Evolutionary conservation across 2,797 vertebrate genomes (phyloP).

Genomic region (Poecilia wingei): DNA sequence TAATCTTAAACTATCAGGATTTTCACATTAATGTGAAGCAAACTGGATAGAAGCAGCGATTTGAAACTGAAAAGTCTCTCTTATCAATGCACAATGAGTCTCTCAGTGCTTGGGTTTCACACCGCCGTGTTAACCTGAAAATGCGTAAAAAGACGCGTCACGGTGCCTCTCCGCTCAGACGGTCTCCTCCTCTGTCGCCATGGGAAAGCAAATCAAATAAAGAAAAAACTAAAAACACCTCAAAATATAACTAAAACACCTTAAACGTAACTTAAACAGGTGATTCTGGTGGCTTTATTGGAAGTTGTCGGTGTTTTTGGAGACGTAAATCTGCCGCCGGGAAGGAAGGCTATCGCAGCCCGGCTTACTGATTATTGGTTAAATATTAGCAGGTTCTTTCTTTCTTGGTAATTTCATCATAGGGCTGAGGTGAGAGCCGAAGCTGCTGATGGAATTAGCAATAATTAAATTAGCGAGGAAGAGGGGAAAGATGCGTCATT

Average conservation of each 20-base stretch:
- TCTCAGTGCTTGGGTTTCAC: conserved; percentile 79
- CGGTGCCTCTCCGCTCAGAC: conserved; percentile 57
- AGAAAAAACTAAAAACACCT: conserved; percentile 27
- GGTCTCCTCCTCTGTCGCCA: conserved; percentile 35
- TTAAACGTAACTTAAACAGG: background rate
- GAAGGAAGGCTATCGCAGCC: background rate
- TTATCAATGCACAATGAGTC: conserved; percentile 80
- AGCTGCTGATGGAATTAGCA: conserved; percentile 67
- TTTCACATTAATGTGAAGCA: background rate
- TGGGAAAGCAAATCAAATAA: background rate
- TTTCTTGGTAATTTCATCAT: conserved; percentile 63
- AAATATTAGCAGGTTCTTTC: conserved; percentile 60
- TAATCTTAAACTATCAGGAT: rapidly evolving
- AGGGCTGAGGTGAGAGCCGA: conserved; percentile 52
- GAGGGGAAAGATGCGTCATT: conserved; percentile 23
- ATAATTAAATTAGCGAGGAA: conserved; percentile 61
- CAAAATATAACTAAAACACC: background rate
- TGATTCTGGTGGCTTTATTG: background rate
- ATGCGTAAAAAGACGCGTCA: conserved; percentile 80
- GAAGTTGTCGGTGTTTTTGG: background rate
- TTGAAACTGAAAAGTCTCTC: conserved; percentile 28
- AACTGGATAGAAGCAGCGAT: background rate
- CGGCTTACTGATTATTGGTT: conserved; percentile 30
- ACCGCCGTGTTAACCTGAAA: conserved; percentile 74
- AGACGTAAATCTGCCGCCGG: background rate